Percentiles rank a stretch among this genome's conserved stretches.
Evolutionary conservation across 2,797 vertebrate genomes (phyloP).

Genomic region (Sebastiscus albofasciatus): DNA sequence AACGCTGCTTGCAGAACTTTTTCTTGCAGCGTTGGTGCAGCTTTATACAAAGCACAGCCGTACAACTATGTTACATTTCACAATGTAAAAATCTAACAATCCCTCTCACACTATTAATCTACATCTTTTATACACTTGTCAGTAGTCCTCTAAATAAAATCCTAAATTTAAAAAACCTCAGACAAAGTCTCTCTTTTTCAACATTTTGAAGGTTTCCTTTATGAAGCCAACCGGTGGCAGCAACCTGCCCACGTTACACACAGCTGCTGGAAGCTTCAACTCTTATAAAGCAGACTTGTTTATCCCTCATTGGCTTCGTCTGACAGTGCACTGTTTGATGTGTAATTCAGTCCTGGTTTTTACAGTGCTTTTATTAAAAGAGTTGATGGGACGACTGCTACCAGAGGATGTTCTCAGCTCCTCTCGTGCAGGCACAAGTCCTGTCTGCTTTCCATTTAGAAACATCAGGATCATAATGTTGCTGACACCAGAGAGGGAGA

Average conservation of each 20-base stretch:
- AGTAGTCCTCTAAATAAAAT: not conserved
- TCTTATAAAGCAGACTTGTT: conserved; percentile 68
- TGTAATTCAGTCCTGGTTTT: conserved; percentile 73
- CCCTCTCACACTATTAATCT: not conserved
- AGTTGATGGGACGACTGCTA: conserved; percentile 31
- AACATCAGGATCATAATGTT: conserved; percentile 45
- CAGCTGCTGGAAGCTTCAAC: conserved; percentile 44
- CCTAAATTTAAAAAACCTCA: not conserved
- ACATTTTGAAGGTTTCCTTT: not conserved
- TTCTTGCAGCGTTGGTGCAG: not conserved
- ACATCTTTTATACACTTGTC: not conserved
- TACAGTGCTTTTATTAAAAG: conserved; percentile 75
- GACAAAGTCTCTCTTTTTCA: not conserved
- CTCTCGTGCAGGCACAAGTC: conserved; percentile 43
- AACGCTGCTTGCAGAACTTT: not conserved
- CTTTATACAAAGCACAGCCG: not conserved
- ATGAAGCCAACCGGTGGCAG: conserved; percentile 11
- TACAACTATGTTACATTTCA: not conserved
- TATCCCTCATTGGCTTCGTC: conserved; percentile 62
- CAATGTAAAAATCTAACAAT: not conserved
- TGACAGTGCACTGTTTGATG: conserved; percentile 64
- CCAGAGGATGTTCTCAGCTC: conserved; percentile 54
- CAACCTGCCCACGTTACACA: conserved; percentile 14
- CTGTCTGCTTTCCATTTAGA: conserved; percentile 75
- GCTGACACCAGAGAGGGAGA: conserved; percentile 36